Conservation (phyloP, 2,113 vertebrate genomes). For the Suricata suricatta region DNA sequence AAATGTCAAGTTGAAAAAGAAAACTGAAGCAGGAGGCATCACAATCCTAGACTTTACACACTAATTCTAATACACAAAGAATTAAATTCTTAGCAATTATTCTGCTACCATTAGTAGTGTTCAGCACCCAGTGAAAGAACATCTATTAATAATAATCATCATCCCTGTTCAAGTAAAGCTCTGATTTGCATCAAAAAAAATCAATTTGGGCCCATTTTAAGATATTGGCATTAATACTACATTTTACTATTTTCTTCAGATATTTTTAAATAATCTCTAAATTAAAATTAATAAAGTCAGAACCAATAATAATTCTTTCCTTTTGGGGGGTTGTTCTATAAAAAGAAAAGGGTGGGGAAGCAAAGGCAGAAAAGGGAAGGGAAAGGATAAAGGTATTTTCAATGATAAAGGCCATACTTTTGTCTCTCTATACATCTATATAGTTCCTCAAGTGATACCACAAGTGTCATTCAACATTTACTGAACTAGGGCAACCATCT, state of each 20-base stretch:
- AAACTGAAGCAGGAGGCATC: too few species aligned
- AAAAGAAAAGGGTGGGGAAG: not conserved
- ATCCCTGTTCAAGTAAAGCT: not conserved
- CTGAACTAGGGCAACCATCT: not conserved
- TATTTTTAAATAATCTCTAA: constrained; percentile 13
- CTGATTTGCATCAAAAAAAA: constrained; percentile 7
- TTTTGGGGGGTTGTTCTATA: not conserved
- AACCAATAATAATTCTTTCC: not conserved
- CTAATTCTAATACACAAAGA: not conserved
- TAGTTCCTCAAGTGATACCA: not conserved
- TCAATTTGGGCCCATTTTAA: not conserved
- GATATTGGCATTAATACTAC: not conserved
- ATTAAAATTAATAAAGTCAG: not conserved
- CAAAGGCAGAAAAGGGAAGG: not conserved
- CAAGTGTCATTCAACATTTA: not conserved
- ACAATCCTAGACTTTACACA: not conserved
- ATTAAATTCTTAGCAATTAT: not conserved
- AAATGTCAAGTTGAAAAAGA: too few species aligned
- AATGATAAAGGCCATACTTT: not conserved
- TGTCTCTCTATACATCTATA: not conserved
- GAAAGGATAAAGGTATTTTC: not conserved
- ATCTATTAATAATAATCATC: not conserved
- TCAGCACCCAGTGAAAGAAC: not conserved
- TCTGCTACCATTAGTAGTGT: not conserved
- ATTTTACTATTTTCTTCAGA: not conserved